Evolutionary conservation across 2,888 invertebrate species (phyloP), one percentile per base, ranked within the genome.

Genomic region (Cantharis lateralis): DNA sequence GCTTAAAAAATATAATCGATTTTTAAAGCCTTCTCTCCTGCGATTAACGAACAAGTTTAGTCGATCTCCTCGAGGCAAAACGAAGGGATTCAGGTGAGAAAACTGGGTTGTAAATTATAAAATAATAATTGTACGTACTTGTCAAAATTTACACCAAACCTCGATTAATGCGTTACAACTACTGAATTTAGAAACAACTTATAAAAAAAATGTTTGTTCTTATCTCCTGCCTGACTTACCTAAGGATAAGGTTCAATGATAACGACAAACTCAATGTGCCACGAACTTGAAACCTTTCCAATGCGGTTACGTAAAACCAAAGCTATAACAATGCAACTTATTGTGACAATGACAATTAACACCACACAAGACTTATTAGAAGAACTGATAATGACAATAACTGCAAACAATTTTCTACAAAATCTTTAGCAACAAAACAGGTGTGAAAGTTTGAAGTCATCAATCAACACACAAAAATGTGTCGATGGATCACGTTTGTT

Each of bases 71-170:
- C n/a, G 48, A 48, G 11, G n/a, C n/a, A n/a, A n/a, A 48, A 7
- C n/a, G 48, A 48, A n/a, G 9, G 7, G 7, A n/a, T 48, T 3
- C 7, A 32, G 32, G 32, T 32, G 32, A 32, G 11, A 4, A 32
- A 32, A 7, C 3, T n/a, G 1, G 1, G 2, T n/a, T 48, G 1
- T 13, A 48, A n/a, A 48, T 48, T n/a, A n/a, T 1, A 48, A n/a
- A n/a, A 48, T 48, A 48, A n/a, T n/a, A 7, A 48, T 9, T n/a
- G 7, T 48, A 48, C 48, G 48, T n/a, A 48, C 48, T 48, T n/a
- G n/a, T 62, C 70, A 71, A 71, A 71, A 62, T 71, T 71, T 71
- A 71, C 70, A 62, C 48, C 48, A 48, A 48, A 48, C n/a, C n/a
- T 48, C 48, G n/a, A 48, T n/a, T n/a, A 71, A 26, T 15, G 26